Evolutionary conservation across 2,888 invertebrate genomes (phyloP), one percentile per base, ranked within the genome.

Genomic region (Phyto melanocephala): DNA sequence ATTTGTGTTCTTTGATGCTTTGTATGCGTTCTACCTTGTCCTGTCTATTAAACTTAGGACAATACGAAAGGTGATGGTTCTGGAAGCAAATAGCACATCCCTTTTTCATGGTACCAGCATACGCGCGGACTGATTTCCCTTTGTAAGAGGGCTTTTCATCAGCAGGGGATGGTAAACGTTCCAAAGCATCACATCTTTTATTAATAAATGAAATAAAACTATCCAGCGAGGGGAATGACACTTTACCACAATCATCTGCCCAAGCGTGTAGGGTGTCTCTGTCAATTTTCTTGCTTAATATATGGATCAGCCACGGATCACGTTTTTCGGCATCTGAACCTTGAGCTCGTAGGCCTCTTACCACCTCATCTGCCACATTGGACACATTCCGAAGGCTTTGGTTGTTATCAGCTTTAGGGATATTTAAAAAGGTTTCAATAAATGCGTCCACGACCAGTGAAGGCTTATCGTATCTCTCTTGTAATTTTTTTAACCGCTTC

Each of bases 281-380:
- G 28, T 50, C 81, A 42, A 68, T 63, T 20, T 76, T 81, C 54
- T 71, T 70, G 5, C 60, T 20, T 58, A 81, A 68, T 10, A 84
- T 20, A n/a, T 74, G 52, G 1, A 79, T 70, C 13, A 75, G 47
- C 80, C 80, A 83, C 0, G 75, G 80, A n/a, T n/a, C n/a, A n/a
- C n/a, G n/a, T n/a, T n/a, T n/a, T n/a, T n/a, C n/a, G n/a, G n/a
- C n/a, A n/a, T 80, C 20, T 3, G 72, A 20, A 2, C 40, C 40
- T 40, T 40, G 40, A 3, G 40, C 40, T n/a, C 40, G 40, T 1
- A 40, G 7, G 1, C 40, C n/a, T n/a, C n/a, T n/a, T n/a, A n/a
- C n/a, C n/a, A n/a, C n/a, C n/a, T n/a, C n/a, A n/a, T n/a, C n/a
- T n/a, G n/a, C n/a, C n/a, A n/a, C n/a, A n/a, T n/a, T n/a, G n/a